phyloP scores from a whole-genome alignment of 2,888 invertebrate species.

The Macrosoma leucophasiata region DNA sequence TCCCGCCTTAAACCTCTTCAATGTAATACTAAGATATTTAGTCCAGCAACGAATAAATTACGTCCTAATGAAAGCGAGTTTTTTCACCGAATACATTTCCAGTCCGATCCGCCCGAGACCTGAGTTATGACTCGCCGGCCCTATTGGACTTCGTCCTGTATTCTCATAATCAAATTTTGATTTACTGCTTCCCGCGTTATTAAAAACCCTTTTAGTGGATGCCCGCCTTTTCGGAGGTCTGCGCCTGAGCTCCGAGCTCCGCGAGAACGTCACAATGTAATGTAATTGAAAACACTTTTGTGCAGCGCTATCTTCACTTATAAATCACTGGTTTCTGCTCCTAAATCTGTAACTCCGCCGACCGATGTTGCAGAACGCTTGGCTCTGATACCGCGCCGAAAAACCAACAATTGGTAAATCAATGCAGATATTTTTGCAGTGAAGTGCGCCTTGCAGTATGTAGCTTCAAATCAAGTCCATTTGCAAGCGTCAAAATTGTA shows the following conservation, averaged over 20 bases:
- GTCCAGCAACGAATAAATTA: slow-evolving; percentile 52
- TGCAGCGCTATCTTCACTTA: slow-evolving; percentile 2
- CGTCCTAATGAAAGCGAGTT: slow-evolving; percentile 43
- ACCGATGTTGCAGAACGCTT: slow-evolving; percentile 10
- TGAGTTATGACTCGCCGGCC: slow-evolving; percentile 44
- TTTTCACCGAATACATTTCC: slow-evolving; percentile 49
- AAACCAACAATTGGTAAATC: slow-evolving; percentile 2
- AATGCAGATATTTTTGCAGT: not conserved
- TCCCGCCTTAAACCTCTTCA: slow-evolving; percentile 49
- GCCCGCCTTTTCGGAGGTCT: slow-evolving; percentile 32
- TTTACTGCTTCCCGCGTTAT: slow-evolving; percentile 52
- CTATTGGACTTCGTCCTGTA: slow-evolving; percentile 42
- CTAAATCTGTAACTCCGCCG: too few species aligned
- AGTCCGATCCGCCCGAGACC: slow-evolving; percentile 41
- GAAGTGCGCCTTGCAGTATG: not conserved
- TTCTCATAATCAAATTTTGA: slow-evolving; percentile 63
- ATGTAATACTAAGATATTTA: slow-evolving; percentile 62
- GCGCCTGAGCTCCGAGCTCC: too few species aligned
- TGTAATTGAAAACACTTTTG: slow-evolving; percentile 32
- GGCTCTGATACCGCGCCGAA: not conserved
- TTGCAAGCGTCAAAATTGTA: slow-evolving; percentile 8
- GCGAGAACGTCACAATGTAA: slow-evolving; percentile 39
- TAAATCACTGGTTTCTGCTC: slow-evolving; percentile 17
- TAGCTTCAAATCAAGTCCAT: slow-evolving; percentile 2
- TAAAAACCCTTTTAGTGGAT: slow-evolving; percentile 48